Evolutionary conservation across 2,888 invertebrate genomes (phyloP).

Genomic region (Liodrosophila aerea): DNA sequence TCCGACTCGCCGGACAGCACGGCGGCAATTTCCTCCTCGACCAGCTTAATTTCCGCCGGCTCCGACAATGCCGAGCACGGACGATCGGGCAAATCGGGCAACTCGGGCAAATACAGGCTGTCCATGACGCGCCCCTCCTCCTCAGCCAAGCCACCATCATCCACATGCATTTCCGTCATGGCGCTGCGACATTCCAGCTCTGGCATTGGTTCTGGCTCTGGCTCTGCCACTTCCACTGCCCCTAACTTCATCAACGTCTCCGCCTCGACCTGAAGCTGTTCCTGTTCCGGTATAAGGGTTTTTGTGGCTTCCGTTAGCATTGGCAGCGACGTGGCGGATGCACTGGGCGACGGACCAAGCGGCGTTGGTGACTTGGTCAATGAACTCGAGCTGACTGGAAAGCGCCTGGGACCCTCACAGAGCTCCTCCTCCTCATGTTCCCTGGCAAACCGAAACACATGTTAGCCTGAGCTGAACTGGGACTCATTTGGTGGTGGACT

Average conservation of each 20-base stretch:
- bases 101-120: constrained; percentile 58
- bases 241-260: constrained; percentile 10
- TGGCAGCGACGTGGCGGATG: constrained; percentile 37
- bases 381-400: constrained; percentile 71
- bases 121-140: constrained; percentile 5
- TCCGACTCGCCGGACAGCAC: constrained; percentile 88
- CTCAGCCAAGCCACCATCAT: constrained; percentile 32
- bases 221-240: constrained; percentile 9
- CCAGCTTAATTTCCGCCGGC: constrained; percentile 81
- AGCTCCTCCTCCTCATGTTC: constrained; percentile 71
- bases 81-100: constrained; percentile 68
- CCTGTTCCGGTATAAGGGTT: constrained; percentile 57
- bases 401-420: constrained; percentile 51
- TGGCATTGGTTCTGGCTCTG: constrained; percentile 20
- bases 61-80: constrained; percentile 78
- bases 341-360: constrained; percentile 24
- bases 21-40: constrained; percentile 87
- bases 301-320: constrained; percentile 69
- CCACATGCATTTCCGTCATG: constrained; percentile 67
- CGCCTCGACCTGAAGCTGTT: constrained; percentile 27
- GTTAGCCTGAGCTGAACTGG: constrained; percentile 7
- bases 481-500: constrained; percentile 13
- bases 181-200: constrained; percentile 51
- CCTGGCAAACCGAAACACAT: constrained; percentile 31
- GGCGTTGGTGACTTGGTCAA: constrained; percentile 67